phyloP scores from a whole-genome alignment of 1,140 invertebrate species.

The Euura lappo region DNA sequence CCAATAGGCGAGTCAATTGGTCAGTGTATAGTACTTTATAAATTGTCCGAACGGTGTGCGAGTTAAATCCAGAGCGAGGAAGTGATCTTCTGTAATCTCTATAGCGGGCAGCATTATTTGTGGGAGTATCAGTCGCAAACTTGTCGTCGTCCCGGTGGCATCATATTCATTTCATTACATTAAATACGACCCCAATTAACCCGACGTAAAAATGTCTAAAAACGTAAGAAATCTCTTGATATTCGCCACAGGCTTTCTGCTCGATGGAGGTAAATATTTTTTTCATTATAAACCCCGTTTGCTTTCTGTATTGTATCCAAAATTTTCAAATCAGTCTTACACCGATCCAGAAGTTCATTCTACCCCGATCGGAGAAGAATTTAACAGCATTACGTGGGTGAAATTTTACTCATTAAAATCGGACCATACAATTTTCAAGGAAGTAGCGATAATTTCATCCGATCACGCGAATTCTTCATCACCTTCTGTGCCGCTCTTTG shows the following conservation, averaged over 20 bases:
- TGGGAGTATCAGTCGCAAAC: constrained; percentile 28
- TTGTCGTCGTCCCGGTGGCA: constrained; percentile 23
- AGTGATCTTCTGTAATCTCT: constrained; percentile 15
- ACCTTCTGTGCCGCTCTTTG: background rate
- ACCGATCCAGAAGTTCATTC: no score
- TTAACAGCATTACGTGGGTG: no score
- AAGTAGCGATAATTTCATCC: no score
- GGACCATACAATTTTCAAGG: no score
- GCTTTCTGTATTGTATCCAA: no score
- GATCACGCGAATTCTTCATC: background rate
- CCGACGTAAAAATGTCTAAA: background rate
- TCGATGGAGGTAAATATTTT: background rate
- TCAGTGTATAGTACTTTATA: constrained; percentile 5
- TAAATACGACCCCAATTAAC: background rate
- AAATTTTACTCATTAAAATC: no score
- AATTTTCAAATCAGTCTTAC: no score
- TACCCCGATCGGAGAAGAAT: no score
- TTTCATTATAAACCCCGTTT: background rate
- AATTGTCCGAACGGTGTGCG: constrained; percentile 10
- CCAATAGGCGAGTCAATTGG: background rate
- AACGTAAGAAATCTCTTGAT: background rate
- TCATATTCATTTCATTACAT: constrained; percentile 15
- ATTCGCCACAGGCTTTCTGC: background rate
- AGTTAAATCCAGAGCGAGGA: constrained; percentile 15
- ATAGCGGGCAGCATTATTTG: constrained; percentile 20